Percentiles rank a stretch among this genome's conserved stretches.
phyloP scores from a whole-genome alignment of 2,888 invertebrate species.

The Zootermopsis nevadensis region DNA sequence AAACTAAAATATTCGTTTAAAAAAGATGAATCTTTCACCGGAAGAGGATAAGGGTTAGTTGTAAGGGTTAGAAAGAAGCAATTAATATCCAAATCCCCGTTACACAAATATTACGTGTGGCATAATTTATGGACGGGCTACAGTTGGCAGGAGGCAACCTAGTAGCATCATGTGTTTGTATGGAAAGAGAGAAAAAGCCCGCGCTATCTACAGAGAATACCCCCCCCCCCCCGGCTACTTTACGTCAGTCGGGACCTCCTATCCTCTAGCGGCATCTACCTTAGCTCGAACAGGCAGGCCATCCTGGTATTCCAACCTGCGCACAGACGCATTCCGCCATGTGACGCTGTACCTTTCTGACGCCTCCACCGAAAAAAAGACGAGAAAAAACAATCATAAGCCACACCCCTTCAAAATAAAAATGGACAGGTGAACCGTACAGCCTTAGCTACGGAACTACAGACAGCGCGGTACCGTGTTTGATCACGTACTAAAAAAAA shows the following conservation, averaged over 20 bases:
- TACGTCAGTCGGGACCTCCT: not conserved
- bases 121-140: slow-evolving; percentile 49
- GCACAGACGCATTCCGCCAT: slow-evolving; percentile 26
- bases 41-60: slow-evolving; percentile 45
- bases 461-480: slow-evolving; percentile 8
- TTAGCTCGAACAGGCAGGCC: not conserved
- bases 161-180: slow-evolving; percentile 22
- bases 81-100: slow-evolving; percentile 49
- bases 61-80: slow-evolving; percentile 48
- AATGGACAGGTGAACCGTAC: slow-evolving; percentile 37
- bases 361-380: slow-evolving; percentile 41
- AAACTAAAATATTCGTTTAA: slow-evolving; percentile 47
- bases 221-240: not conserved
- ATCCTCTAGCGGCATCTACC: slow-evolving; percentile 32
- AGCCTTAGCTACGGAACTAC: not conserved
- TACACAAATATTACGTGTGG: slow-evolving; percentile 47
- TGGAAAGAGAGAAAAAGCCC: not conserved
- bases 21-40: slow-evolving; percentile 45
- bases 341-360: slow-evolving; percentile 31
- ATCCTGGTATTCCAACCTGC: not conserved
- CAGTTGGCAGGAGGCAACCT: not conserved
- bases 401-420: slow-evolving; percentile 40
- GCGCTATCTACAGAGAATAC: too few relatives aligned
- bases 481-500: slow-evolving; percentile 43
- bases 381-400: slow-evolving; percentile 39